These are phyloP conservation scores for Phaenicophaeus curvirostris DNA, from an alignment of 2,797 vertebrate species.

Conservation along the genomic window DNA sequence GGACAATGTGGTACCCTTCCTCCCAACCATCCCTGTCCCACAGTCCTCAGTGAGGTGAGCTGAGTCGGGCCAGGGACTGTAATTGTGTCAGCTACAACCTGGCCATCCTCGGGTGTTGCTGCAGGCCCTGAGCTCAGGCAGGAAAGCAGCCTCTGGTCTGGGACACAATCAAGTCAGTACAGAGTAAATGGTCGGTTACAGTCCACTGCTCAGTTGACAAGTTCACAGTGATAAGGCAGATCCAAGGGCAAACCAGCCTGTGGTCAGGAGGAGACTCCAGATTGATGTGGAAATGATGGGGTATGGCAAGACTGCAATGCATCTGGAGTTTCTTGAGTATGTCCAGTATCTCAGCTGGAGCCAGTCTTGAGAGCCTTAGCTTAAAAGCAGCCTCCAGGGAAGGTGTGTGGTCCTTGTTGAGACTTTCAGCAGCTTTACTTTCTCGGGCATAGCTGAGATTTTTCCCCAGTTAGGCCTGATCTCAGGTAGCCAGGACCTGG, in stretches of 20 bases:
- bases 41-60: not conserved
- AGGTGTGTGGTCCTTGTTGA: fast-evolving
- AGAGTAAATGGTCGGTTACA: not conserved
- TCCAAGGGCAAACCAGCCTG: not conserved
- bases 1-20: too few relatives aligned
- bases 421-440: fast-evolving
- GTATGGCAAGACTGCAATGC: not conserved
- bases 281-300: not conserved
- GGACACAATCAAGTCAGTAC: not conserved
- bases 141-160: not conserved
- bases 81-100: not conserved
- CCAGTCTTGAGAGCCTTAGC: not conserved
- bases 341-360: not conserved
- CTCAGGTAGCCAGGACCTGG: fast-evolving
- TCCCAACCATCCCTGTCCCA: fast-evolving
- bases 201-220: fast-evolving
- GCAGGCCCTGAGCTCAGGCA: not conserved
- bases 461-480: not conserved
- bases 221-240: not conserved
- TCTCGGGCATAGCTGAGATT: fast-evolving
- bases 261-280: not conserved
- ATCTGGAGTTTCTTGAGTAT: not conserved
- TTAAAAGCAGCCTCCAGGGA: not conserved
- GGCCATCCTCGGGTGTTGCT: fast-evolving
- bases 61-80: not conserved